Conservation (phyloP, 2,797 vertebrate genomes). For the Cyclura pinguis region DNA sequence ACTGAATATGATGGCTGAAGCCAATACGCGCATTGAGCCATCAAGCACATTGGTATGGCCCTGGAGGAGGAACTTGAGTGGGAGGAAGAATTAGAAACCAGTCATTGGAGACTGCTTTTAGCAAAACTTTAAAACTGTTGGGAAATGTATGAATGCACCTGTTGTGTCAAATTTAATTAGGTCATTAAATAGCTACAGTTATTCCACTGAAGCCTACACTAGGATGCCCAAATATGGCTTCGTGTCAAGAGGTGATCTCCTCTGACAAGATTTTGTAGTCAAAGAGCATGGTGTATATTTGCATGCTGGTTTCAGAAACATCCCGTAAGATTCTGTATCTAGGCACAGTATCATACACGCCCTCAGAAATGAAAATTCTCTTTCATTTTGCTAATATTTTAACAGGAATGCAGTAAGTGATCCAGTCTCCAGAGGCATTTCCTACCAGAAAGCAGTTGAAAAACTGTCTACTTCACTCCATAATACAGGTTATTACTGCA, state of each 20-base stretch:
- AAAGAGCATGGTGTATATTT: not conserved
- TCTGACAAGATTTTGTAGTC: not conserved
- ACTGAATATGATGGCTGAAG: no score
- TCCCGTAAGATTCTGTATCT: not conserved
- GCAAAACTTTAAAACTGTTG: not conserved
- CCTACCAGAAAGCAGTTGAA: slow-evolving; percentile 44
- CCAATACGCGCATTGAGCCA: not conserved
- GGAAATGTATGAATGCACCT: not conserved
- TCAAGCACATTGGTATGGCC: not conserved
- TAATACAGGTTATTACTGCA: slow-evolving; percentile 46
- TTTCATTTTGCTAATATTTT: not conserved
- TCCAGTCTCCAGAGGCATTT: slow-evolving; percentile 35
- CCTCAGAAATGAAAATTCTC: not conserved
- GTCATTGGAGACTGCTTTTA: not conserved
- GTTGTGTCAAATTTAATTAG: not conserved
- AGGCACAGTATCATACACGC: accelerated
- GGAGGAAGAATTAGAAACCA: not conserved
- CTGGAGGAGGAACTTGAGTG: not conserved
- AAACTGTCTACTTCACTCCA: slow-evolving; percentile 47
- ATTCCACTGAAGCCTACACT: not conserved
- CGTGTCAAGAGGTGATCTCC: not conserved
- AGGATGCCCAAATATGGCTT: not conserved
- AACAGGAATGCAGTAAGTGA: slow-evolving; percentile 19
- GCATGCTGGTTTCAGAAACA: not conserved
- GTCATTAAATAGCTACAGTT: not conserved